Evolutionary conservation across 2,888 invertebrate species (phyloP).

Genomic region (Idaea biselata): DNA sequence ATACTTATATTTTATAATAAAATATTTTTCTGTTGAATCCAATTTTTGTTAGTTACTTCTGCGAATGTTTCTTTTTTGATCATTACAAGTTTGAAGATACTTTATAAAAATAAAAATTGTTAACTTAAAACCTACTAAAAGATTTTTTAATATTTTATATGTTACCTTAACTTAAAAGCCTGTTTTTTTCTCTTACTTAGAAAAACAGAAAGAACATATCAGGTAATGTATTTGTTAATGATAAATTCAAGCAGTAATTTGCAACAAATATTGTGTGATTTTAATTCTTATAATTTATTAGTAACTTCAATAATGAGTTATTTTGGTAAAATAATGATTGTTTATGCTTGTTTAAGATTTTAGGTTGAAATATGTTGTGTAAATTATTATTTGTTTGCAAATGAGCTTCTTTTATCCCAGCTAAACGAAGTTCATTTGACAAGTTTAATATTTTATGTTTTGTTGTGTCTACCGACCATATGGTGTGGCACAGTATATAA

Average conservation of each 20-base stretch:
- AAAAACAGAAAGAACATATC: conserved; percentile 36
- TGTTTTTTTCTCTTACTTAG: conserved; percentile 23
- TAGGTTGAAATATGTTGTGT: conserved; percentile 16
- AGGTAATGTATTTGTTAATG: conserved; percentile 38
- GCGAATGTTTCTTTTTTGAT: background rate
- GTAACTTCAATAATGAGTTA: background rate
- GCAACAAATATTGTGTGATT: conserved; percentile 3
- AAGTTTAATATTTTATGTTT: conserved; percentile 23
- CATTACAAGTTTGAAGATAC: background rate
- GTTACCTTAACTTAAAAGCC: background rate
- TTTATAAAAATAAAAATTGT: background rate
- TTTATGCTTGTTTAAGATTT: background rate
- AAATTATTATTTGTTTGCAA: conserved; percentile 37
- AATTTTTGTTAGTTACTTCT: background rate
- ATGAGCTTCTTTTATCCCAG: conserved; percentile 71
- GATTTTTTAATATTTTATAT: background rate
- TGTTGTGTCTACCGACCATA: conserved; percentile 23
- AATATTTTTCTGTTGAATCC: conserved; percentile 1
- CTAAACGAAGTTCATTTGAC: conserved; percentile 67
- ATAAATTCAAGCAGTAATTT: conserved; percentile 8
- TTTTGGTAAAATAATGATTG: background rate
- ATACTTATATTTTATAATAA: conserved; percentile 30
- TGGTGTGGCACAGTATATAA: conserved; percentile 40
- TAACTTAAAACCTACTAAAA: background rate
- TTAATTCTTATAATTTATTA: background rate